These are phyloP conservation scores for Bradysia coprophila DNA, from an alignment of 1,140 invertebrate species.

Conservation along the genomic window DNA sequence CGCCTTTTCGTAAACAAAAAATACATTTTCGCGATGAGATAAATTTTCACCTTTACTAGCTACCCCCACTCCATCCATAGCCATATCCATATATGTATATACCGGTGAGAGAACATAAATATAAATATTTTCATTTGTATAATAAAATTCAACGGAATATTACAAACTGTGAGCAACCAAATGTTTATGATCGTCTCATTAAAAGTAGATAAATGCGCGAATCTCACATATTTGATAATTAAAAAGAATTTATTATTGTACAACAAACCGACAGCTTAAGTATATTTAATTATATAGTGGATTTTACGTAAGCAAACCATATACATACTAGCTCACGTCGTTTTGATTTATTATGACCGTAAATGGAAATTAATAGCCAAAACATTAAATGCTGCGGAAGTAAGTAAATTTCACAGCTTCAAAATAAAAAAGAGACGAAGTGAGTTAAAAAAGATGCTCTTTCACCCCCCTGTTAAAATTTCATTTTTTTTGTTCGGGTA, in stretches of 20 bases:
- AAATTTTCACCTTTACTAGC: no score
- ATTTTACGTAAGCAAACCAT: no score
- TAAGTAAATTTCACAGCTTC: background rate
- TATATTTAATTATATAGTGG: background rate
- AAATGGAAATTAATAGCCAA: background rate
- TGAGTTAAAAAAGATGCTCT: no score
- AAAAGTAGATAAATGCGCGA: background rate
- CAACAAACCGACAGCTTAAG: background rate
- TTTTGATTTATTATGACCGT: background rate
- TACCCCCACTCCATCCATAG: no score
- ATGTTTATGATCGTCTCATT: background rate
- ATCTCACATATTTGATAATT: background rate
- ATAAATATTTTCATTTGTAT: no score
- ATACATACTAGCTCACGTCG: background rate
- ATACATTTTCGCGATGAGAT: no score
- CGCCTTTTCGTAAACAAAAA: no score
- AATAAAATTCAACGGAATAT: no score
- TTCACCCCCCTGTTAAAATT: no score
- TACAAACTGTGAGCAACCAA: no score
- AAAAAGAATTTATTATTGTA: background rate
- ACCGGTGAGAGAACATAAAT: no score
- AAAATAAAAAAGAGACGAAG: background rate
- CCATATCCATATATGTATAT: no score
- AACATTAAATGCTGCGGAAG: background rate
- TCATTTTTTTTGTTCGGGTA: background rate